Evolutionary conservation across 2,888 invertebrate species (phyloP).

Genomic region (Vandiemenella viatica): DNA sequence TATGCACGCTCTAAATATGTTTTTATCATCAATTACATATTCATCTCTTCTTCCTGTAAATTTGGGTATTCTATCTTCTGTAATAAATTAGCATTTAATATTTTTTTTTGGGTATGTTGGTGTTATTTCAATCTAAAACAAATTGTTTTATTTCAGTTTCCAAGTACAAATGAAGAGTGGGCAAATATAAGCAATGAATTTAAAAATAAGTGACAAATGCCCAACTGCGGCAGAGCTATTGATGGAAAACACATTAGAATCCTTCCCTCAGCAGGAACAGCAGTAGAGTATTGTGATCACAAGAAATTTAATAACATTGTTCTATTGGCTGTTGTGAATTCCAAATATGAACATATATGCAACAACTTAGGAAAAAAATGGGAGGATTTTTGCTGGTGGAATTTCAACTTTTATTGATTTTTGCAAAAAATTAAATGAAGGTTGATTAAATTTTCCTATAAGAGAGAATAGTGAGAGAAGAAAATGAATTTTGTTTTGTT

Average conservation of each 20-base stretch:
- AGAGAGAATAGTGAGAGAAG: not conserved
- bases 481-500: constrained; percentile 4
- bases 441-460: not conserved
- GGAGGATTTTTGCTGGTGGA: no score
- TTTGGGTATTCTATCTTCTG: no score
- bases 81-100: no score
- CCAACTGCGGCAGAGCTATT: not conserved
- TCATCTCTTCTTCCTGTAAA: no score
- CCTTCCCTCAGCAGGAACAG: no score
- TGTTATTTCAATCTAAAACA: not conserved
- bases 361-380: no score
- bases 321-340: no score
- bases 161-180: not conserved
- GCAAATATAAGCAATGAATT: no score
- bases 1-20: no score
- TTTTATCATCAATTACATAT: no score
- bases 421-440: not conserved
- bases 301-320: not conserved
- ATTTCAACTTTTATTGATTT: no score
- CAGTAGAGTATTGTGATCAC: not conserved
- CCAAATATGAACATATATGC: no score
- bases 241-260: not conserved
- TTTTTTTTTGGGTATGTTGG: not conserved
- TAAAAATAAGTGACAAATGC: not conserved
- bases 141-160: not conserved